Conservation (phyloP, 2,113 vertebrate genomes). For the Budorcas taxicolor region DNA sequence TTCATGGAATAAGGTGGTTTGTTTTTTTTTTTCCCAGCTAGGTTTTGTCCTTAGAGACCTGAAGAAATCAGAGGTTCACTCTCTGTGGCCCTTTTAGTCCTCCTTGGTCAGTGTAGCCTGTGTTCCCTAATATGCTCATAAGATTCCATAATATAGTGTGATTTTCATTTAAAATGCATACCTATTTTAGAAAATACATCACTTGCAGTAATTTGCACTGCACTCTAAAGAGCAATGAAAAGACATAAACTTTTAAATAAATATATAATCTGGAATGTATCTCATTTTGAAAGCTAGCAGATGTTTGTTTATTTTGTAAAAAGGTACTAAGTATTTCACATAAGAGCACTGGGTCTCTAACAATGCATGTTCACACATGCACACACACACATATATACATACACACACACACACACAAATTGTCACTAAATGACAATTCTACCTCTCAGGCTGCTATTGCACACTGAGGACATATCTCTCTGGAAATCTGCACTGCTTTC, state of each 20-base stretch:
- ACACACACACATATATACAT: rapidly evolving
- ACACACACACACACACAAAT: neutral
- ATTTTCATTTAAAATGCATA: neutral
- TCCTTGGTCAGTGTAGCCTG: neutral
- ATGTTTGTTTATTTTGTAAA: neutral
- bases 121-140: neutral
- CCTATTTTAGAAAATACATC: neutral
- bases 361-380: neutral
- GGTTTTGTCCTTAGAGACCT: neutral
- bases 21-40: neutral
- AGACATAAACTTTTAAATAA: neutral
- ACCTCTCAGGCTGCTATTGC: neutral
- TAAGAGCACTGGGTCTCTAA: neutral
- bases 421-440: neutral
- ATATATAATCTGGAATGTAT: neutral
- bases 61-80: neutral
- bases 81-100: neutral
- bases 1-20: neutral
- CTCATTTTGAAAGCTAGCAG: neutral
- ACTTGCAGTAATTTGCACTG: neutral
- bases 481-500: neutral
- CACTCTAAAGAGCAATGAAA: neutral
- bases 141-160: neutral
- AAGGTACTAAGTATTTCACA: neutral
- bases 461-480: rapidly evolving